Percentiles rank a stretch among this genome's conserved stretches.
Evolutionary conservation across 2,797 vertebrate genomes (phyloP).

Genomic region (Amblyopsis hoosieri): DNA sequence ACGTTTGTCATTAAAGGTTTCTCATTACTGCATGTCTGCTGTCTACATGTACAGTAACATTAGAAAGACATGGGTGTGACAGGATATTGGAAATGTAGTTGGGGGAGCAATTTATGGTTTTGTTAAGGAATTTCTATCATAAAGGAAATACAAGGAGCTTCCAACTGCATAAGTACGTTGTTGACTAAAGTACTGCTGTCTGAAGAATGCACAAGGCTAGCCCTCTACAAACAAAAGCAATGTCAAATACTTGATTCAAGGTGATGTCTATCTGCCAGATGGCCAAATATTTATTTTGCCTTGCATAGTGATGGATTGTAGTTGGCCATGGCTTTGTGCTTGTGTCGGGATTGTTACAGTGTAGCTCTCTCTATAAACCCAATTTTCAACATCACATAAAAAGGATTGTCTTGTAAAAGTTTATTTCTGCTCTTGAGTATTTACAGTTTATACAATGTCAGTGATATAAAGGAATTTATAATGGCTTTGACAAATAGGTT

Average conservation of each 20-base stretch:
- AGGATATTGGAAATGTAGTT: background rate
- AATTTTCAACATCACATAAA: too few species aligned
- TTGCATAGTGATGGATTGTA: conserved; percentile 6
- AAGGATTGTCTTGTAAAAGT: too few species aligned
- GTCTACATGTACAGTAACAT: too few species aligned
- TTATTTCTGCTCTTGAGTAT: too few species aligned
- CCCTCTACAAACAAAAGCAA: conserved; percentile 31
- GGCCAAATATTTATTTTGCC: conserved; percentile 9
- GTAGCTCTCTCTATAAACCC: too few species aligned
- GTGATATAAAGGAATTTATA: too few species aligned
- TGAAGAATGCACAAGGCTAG: conserved; percentile 24
- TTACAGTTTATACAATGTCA: too few species aligned
- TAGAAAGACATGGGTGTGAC: background rate
- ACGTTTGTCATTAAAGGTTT: too few species aligned
- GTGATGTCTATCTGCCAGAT: conserved; percentile 20
- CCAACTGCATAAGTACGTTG: conserved; percentile 1
- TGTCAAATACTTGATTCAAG: conserved; percentile 25
- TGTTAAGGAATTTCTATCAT: conserved; percentile 11
- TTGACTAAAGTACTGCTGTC: background rate
- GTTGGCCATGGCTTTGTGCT: conserved; percentile 2
- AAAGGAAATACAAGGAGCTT: conserved; percentile 10
- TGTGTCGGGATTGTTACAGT: too few species aligned
- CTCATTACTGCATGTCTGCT: too few species aligned
- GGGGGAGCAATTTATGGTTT: conserved; percentile 6
- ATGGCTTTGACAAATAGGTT: too few species aligned